A percentile compares a stretch with the other conserved stretches of the same genome.
phyloP scores from a whole-genome alignment of 1,140 invertebrate species.

The Drosophila lini region DNA sequence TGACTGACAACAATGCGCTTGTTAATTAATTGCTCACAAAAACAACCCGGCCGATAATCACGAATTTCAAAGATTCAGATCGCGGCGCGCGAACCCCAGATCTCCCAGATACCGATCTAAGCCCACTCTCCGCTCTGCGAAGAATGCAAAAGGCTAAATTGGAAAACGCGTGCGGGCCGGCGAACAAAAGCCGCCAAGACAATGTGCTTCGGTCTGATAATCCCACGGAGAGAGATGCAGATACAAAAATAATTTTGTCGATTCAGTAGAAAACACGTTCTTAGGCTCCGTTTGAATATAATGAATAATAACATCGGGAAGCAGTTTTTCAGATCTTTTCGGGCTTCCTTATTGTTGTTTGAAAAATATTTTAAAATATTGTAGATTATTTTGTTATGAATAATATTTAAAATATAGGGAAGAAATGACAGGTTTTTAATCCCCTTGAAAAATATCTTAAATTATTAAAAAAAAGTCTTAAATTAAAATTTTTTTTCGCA shows the following conservation, averaged over 20 bases:
- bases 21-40: conserved; percentile 66
- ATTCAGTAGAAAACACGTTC: not conserved
- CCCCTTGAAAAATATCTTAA: no score
- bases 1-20: conserved; percentile 55
- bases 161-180: conserved; percentile 76
- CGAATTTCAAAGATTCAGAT: conserved; percentile 57
- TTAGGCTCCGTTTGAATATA: not conserved
- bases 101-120: conserved; percentile 67
- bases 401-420: no score
- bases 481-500: no score
- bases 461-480: no score
- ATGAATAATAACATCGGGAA: not conserved
- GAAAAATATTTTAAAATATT: no score
- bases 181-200: conserved; percentile 39
- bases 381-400: no score
- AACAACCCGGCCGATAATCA: conserved; percentile 54
- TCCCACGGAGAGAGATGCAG: conserved; percentile 32
- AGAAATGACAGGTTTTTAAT: no score
- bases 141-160: conserved; percentile 69
- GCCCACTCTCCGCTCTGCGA: conserved; percentile 28
- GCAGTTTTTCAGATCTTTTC: not conserved
- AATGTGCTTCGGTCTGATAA: conserved; percentile 36
- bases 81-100: conserved; percentile 51
- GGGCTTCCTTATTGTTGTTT: not conserved
- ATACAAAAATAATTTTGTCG: not conserved